Evolutionary conservation across 2,797 vertebrate species (phyloP), one percentile per base, ranked within the genome.

Genomic region (Rhinophrynus dorsalis): DNA sequence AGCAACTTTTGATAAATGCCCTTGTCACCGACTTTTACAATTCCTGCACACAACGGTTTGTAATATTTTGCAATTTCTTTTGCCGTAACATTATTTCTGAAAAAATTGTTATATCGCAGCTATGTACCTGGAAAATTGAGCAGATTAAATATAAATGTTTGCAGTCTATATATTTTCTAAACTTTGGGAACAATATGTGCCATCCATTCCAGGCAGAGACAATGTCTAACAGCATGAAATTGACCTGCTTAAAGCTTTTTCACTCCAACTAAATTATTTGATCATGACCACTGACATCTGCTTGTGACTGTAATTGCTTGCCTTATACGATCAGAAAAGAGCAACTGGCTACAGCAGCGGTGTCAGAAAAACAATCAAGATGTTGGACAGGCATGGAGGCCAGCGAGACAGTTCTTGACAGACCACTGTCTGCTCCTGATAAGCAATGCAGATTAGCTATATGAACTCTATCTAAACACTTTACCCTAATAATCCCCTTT

Each of bases 221-320:
- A 91, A 88, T 94, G 89, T 92, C 92, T 91, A 93, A 93, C 89
- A 81, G 83, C 90, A 90, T 81, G 84, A 92, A 93, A 94, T 93
- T 92, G 92, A 90, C 92, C 91, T 90, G 88, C 86, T 89, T 86
- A 91, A 73, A 90, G 88, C 83, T 80, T 82, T 87, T 86, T 88
- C 86, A 86, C 87, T 85, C 86, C 84, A 80, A 81, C 88, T 86
- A 90, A 91, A 91, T 84, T 86, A 92, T 93, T 93, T 91, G 92
- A 93, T 93, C 90, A 86, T 88, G 87, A 90, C 83, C 85, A 76
- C 82, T 90, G 92, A 91, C 92, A 91, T 91, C 89, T 85, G 90
- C 85, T 85, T 88, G 82, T 87, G 83, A 73, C 78, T 83, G 85
- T 91, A 94, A 94, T 94, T 93, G 93, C 89, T 87, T 92, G 92